Evolutionary conservation across 2,888 invertebrate genomes (phyloP).

Genomic region (Nasonia oneida): DNA sequence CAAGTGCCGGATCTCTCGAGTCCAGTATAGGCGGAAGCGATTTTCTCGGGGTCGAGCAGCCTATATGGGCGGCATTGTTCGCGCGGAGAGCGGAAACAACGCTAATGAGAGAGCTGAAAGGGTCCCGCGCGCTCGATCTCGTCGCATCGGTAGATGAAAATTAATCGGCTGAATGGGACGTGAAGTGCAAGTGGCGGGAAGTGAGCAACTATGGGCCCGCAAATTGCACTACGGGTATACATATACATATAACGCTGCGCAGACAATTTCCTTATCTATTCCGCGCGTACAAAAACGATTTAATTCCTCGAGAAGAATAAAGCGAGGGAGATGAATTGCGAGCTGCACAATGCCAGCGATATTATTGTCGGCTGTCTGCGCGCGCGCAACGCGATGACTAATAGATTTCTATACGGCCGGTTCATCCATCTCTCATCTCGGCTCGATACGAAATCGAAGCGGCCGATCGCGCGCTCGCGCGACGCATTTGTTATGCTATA

Average conservation of each 20-base stretch:
- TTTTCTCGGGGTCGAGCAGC: conserved; percentile 72
- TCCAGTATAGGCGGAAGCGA: conserved; percentile 66
- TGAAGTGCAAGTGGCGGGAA: conserved; percentile 78
- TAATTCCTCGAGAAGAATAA: conserved; percentile 40
- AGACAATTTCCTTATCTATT: not conserved
- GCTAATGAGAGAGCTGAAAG: conserved; percentile 76
- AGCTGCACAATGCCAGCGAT: conserved; percentile 63
- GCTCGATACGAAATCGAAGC: conserved; percentile 73
- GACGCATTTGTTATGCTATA: conserved; percentile 68
- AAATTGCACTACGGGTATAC: not conserved
- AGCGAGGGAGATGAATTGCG: not conserved
- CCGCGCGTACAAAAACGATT: conserved; percentile 2
- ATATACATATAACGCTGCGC: too few relatives aligned
- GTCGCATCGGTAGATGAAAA: conserved; percentile 72
- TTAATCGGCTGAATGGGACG: conserved; percentile 77
- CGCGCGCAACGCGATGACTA: conserved; percentile 74
- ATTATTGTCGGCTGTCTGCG: conserved; percentile 55
- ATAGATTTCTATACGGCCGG: conserved; percentile 74
- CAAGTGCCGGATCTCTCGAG: conserved; percentile 67
- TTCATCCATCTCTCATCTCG: conserved; percentile 74
- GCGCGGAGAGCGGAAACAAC: conserved; percentile 73
- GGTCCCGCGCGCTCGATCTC: conserved; percentile 67
- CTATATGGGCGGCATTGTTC: conserved; percentile 53
- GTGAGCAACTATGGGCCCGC: conserved; percentile 72
- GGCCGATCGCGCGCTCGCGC: conserved; percentile 65